Evolutionary conservation across 2,888 invertebrate genomes (phyloP), one percentile per base, ranked within the genome.

Genomic region (Cerastis rubricosa): DNA sequence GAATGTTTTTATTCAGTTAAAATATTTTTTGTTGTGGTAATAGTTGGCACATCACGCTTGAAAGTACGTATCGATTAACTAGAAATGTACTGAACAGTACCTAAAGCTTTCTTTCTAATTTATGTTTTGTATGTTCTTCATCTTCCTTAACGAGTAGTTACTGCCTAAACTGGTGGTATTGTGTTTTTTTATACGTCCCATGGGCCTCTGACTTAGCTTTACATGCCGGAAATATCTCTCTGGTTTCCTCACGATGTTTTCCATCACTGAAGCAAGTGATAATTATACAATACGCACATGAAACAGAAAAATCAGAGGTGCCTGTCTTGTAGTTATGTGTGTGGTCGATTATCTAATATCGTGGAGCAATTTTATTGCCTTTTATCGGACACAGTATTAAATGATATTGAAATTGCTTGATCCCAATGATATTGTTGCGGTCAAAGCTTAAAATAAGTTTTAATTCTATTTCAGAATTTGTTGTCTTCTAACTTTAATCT

Each of bases 401-500:
- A 45, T 40, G 0, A 25, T 59, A 49, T 22, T 17, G 2, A 59
- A 65, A 65, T 65, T 35, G 5, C 47, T 22, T 17, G 64, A 64
- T 43, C 17, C 7, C n/a, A 8, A 25, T n/a, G 5, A 29, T 49
- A 6, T 47, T 47, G 0, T 57, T 14, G 14, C n/a, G 25, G n/a
- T 54, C 14, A 11, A 17, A 59, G 14, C 14, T 81, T 57, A 25
- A 47, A n/a, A n/a, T n/a, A n/a, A 80, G 47, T 22, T 59, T 12
- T 65, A 29, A 74, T 59, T 75, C 47, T 2, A 73, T 47, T 76
- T 67, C 14, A 14, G 8, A 51, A 61, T 54, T 43, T 29, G 29
- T 40, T 81, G 80, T 81, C 61, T 67, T 43, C 35, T 49, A 74
- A 68, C 25, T 61, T 12, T 35, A 67, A 66, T 54, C 35, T 61